A percentile compares a stretch with the other conserved stretches of the same genome.
These are phyloP conservation scores for Hirtodrosophila trivittata DNA, from an alignment of 2,888 invertebrate species.

Conservation along the genomic window DNA sequence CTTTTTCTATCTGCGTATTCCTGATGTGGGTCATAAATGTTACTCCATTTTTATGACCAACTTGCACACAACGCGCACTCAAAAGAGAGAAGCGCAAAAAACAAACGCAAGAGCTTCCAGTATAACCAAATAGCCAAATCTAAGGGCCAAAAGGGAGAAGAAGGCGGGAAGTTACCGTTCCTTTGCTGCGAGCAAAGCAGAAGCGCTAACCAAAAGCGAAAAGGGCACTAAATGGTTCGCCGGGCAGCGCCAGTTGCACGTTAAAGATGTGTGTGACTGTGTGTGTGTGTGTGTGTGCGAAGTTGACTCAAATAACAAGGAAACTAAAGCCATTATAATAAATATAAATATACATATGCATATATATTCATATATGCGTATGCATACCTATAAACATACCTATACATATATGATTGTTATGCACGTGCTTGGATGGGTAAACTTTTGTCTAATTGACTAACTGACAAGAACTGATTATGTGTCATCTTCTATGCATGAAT, in stretches of 20 bases:
- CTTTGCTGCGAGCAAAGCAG: conserved; percentile 4
- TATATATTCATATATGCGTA: conserved; percentile 1
- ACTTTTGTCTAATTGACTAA: conserved; percentile 44
- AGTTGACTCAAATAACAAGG: conserved; percentile 51
- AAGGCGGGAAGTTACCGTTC: background rate
- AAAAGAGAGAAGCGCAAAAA: conserved; percentile 24
- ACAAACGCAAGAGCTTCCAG: conserved; percentile 72
- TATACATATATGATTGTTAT: conserved; percentile 2
- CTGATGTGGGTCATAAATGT: conserved; percentile 80
- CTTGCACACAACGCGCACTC: conserved; percentile 72
- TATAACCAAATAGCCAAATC: conserved; percentile 71
- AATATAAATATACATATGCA: conserved; percentile 15
- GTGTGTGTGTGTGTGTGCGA: conserved; percentile 27
- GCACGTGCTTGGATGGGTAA: conserved; percentile 10
- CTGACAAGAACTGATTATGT: conserved; percentile 31
- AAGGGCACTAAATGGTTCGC: conserved; percentile 65
- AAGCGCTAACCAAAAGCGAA: conserved; percentile 46
- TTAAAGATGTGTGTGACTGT: conserved; percentile 9
- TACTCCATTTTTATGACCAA: conserved; percentile 80
- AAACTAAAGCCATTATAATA: conserved; percentile 41
- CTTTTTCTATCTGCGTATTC: conserved; percentile 42
- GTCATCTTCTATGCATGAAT: background rate
- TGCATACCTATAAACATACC: conserved; percentile 4
- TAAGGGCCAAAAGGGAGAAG: conserved; percentile 20
- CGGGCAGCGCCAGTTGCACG: conserved; percentile 36